Evolutionary conservation across 2,888 invertebrate genomes (phyloP).

Genomic region (Noctua janthina): DNA sequence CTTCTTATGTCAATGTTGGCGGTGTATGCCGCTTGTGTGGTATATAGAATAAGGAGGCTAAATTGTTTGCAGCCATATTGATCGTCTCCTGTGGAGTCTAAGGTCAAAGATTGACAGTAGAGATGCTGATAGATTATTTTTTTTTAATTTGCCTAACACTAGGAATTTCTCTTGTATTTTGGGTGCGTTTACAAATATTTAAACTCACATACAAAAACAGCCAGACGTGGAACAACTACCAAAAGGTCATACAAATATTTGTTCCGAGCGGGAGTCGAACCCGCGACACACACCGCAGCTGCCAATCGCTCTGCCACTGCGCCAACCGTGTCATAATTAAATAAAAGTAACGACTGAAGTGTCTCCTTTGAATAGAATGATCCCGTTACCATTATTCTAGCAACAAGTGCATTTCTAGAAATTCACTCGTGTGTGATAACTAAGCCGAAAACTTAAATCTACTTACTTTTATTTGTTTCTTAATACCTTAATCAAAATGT

Average conservation of each 20-base stretch:
- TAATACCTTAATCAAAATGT: not conserved
- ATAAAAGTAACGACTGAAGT: not conserved
- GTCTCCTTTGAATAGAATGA: not conserved
- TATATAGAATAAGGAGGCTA: not conserved
- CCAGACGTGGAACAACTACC: not conserved
- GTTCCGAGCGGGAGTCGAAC: not conserved
- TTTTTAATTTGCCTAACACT: not conserved
- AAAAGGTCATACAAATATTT: not conserved
- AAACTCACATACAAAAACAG: not conserved
- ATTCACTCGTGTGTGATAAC: not conserved
- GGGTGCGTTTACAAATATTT: not conserved
- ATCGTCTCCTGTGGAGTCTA: too few relatives aligned
- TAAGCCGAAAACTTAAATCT: not conserved
- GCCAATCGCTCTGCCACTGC: not conserved
- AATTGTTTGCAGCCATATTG: constrained; percentile 1
- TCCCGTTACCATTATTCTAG: not conserved
- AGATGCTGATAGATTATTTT: not conserved
- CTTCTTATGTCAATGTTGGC: constrained; percentile 16
- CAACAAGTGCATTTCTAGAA: not conserved
- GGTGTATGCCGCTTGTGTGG: not conserved
- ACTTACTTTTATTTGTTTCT: not conserved
- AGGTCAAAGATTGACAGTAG: too few relatives aligned
- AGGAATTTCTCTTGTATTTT: not conserved
- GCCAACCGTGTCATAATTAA: not conserved
- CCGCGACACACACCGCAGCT: not conserved